Base-by-base conservation (phyloP, 2,888 invertebrate genomes). In the Gonocerus acuteangulatus region DNA sequence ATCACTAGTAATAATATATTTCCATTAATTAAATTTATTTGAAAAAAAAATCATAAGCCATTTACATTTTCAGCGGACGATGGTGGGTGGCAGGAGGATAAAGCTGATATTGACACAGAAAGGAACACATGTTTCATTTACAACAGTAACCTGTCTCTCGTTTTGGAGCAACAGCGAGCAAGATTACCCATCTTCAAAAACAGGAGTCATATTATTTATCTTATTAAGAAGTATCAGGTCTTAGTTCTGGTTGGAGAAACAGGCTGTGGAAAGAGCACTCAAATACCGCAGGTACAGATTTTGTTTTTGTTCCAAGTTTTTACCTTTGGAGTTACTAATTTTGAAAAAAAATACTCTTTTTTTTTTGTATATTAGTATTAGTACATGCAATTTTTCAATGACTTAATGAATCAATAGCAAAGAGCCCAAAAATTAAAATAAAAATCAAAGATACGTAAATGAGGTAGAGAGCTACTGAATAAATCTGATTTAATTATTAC, bases 241-340 rank as follows among this genome's bases (percentile, higher is more conserved):
- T 76, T 96, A 48, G 83, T 99, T 56, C 76, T 91, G 60, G 83
- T 89, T 44, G 97, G 97, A 1, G 96, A 99, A 74, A 95, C 96
- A 2, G 97, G 97, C 22, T 91, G 89, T 69, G 95, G 96, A 34
- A 93, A 97, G 76, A 94, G 94, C 71, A 96, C 95, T 0, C 95
- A 95, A 78, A 83, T 95, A 65, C 93, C 94, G 51, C 93, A 92
- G 84, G 92, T 91, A 75, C 76, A 36, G 27, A 32, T 44, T 9
- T 1, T 19, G 2, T n/a, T 3, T 19, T 19, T n/a, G 45, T 34
- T 11, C 9, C 9, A 34, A 34, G 11, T 11, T 34, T 11, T 11
- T 34, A 11, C 11, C 36, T 34, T 11, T 34, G 9, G 36, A 11
- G 36, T 34, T 9, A 34, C 36, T 34, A 11, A 11, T 34, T 34